Base-by-base conservation (phyloP, 2,888 invertebrate genomes). In the Eremobia ochroleuca region DNA sequence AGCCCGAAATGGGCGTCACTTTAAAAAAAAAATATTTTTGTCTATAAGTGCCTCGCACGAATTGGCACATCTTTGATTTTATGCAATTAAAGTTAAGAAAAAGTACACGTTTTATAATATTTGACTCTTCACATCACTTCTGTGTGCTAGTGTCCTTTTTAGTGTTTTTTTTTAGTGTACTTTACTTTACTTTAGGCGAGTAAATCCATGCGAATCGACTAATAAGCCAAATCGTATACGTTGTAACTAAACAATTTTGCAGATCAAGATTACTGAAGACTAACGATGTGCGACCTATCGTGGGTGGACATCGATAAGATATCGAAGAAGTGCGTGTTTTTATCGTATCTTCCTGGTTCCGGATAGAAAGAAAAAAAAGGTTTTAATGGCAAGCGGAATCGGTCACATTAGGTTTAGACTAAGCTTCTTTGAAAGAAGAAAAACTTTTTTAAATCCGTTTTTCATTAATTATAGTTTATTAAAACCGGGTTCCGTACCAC, bases 201-300 rank as follows among this genome's bases (percentile, higher is more conserved):
- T 11, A 55, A n/a, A n/a, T n/a, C n/a, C n/a, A 4, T 55, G 52
- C 11, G 11, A 55, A 55, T n/a, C 11, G 25, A 25, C 3, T 52
- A 52, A 52, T 25, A 52, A 25, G 49, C 25, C 43, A 25, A 52
- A 52, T 52, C 73, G 34, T 65, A 62, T 59, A 65, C 11, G 49
- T n/a, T 75, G 55, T 75, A 55, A 52, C 31, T 70, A 64, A 55
- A 68, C 15, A 67, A 77, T 76, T 68, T 76, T 67, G 76, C 76
- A 64, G 68, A 81, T 85, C 73, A 73, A 66, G 82, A 85, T 78
- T 70, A 70, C 76, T 76, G 59, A 65, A 75, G 52, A n/a, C 62
- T 88, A 81, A 87, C 71, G 75, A 82, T 62, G 77, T 82, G 85
- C 78, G 77, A 81, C 71, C 4, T 72, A 59, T 77, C 69, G 83